Conservation (phyloP, 2,888 invertebrate species). For the Antheraea yamamai region DNA sequence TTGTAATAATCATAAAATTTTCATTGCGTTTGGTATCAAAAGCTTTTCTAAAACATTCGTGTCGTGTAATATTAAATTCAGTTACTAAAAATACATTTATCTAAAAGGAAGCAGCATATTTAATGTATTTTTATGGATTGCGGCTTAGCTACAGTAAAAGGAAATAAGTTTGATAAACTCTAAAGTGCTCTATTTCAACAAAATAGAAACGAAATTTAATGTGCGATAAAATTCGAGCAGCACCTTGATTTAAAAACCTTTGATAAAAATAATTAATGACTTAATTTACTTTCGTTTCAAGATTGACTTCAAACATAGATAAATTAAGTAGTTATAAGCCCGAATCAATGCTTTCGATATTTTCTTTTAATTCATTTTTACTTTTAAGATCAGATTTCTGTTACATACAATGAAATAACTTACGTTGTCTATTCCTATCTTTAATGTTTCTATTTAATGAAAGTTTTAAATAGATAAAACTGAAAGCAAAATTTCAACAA, state of each 20-base stretch:
- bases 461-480: background rate
- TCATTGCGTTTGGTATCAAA: background rate
- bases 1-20: too few relatives aligned
- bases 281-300: background rate
- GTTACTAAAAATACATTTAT: background rate
- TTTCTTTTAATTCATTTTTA: too few relatives aligned
- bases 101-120: background rate
- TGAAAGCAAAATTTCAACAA: background rate
- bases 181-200: conserved; percentile 2
- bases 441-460: background rate
- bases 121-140: background rate
- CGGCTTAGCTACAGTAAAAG: background rate
- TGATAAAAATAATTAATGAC: background rate
- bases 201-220: background rate
- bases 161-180: conserved; percentile 1
- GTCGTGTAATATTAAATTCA: background rate
- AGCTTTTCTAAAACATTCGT: background rate
- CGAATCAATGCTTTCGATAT: too few relatives aligned
- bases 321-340: too few relatives aligned
- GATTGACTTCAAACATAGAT: too few relatives aligned
- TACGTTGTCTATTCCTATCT: too few relatives aligned
- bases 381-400: too few relatives aligned
- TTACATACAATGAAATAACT: too few relatives aligned
- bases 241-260: background rate
- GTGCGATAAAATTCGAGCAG: background rate